Conservation (phyloP, 2,113 vertebrate species). For the Tetraodon nigroviridis region DNA sequence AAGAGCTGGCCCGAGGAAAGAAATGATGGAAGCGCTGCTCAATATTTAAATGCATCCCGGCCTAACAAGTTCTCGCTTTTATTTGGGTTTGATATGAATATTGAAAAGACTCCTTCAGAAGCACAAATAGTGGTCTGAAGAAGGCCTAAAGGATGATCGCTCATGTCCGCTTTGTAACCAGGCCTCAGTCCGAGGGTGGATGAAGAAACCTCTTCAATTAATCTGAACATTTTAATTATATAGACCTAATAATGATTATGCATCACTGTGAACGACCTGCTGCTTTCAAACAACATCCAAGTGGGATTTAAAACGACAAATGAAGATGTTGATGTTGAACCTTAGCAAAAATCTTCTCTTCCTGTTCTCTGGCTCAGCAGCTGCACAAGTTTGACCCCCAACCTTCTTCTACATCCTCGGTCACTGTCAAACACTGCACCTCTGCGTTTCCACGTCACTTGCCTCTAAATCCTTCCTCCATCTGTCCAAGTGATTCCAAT, state of each 20-base stretch:
- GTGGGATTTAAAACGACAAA: background rate
- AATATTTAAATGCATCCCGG: constrained; percentile 67
- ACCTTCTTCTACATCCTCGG: no score
- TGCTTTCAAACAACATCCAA: no score
- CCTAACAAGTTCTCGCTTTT: constrained; percentile 60
- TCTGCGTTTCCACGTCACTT: no score
- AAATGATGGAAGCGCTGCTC: constrained; percentile 66
- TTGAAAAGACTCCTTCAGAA: constrained; percentile 57
- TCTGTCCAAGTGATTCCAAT: no score
- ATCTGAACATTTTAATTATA: constrained; percentile 14
- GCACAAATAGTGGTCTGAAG: constrained; percentile 35
- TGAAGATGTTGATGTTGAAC: background rate
- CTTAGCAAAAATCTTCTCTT: no score
- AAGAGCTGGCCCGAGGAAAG: constrained; percentile 62
- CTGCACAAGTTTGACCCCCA: no score
- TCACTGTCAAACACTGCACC: no score
- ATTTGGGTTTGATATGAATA: constrained; percentile 65
- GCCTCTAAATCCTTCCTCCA: no score
- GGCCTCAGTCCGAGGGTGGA: constrained; percentile 19
- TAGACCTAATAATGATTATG: background rate
- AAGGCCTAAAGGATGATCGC: constrained; percentile 38
- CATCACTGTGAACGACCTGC: background rate
- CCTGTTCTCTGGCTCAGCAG: no score
- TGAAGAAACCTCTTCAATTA: constrained; percentile 38
- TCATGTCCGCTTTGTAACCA: constrained; percentile 28